A percentile compares a stretch with the other conserved stretches of the same genome.
These are phyloP conservation scores for Atta cephalotes DNA, from an alignment of 1,140 invertebrate species.

Conservation along the genomic window DNA sequence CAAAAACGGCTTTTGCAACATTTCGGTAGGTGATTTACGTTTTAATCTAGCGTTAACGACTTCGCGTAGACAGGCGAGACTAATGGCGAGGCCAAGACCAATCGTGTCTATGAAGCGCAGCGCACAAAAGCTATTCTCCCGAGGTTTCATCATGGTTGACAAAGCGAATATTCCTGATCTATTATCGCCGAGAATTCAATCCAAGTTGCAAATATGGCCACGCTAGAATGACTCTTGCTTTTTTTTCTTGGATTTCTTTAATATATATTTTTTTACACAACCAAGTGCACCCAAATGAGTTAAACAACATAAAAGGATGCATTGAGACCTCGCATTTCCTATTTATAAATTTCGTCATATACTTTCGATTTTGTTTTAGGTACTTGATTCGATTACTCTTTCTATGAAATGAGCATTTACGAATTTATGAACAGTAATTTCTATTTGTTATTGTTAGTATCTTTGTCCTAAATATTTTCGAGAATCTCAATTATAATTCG, in stretches of 20 bases:
- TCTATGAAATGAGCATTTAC: not conserved
- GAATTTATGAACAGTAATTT: too few relatives aligned
- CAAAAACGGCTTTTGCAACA: slow-evolving; percentile 53
- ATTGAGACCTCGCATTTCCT: not conserved
- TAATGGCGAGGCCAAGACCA: slow-evolving; percentile 74
- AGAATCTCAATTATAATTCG: too few relatives aligned
- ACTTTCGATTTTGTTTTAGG: not conserved
- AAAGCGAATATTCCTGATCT: slow-evolving; percentile 55
- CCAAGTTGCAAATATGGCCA: slow-evolving; percentile 36
- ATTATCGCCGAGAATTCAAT: slow-evolving; percentile 50
- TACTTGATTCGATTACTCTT: not conserved
- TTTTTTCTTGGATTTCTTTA: not conserved
- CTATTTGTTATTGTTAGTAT: too few relatives aligned
- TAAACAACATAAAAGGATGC: not conserved
- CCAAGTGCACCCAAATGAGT: not conserved
- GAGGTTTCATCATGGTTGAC: slow-evolving; percentile 53
- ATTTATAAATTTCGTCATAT: not conserved
- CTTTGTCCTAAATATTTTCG: too few relatives aligned
- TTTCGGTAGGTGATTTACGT: slow-evolving; percentile 62
- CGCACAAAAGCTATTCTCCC: slow-evolving; percentile 64
- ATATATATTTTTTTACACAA: not conserved
- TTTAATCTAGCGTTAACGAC: slow-evolving; percentile 68
- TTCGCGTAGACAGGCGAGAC: slow-evolving; percentile 63
- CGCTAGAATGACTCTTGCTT: not conserved
- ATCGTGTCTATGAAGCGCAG: slow-evolving; percentile 76